Evolutionary conservation across 53 echinoderm and acorn worm genomes (phyloP).

Genomic region (Stichopus horrens): DNA sequence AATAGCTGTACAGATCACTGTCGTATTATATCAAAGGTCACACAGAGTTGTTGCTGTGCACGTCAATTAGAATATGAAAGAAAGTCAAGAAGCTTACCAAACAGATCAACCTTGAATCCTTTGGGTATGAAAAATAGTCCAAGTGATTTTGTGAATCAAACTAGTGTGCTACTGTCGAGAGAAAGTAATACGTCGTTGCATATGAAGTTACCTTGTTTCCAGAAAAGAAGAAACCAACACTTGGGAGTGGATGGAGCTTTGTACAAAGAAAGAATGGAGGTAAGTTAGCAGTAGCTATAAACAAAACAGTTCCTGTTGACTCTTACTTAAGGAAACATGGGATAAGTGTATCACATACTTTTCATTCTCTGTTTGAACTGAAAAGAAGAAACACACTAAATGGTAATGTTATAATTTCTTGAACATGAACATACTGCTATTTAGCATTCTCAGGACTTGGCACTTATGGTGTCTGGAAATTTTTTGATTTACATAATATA

Average conservation of each 20-base stretch:
- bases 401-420: neutral
- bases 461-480: no score
- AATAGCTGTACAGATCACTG: constrained; percentile 1
- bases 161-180: neutral
- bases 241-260: constrained; percentile 76
- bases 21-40: constrained; percentile 32
- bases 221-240: neutral
- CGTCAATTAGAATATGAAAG: constrained; percentile 42
- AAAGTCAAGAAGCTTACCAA: constrained; percentile 65
- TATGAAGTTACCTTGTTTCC: constrained; percentile 22
- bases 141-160: constrained; percentile 7
- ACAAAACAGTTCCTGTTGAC: no score
- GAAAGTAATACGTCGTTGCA: neutral
- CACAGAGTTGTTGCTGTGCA: constrained; percentile 49
- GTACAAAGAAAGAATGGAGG: constrained; percentile 95
- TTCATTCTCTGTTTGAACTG: neutral
- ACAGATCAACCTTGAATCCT: constrained; percentile 53
- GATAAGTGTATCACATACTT: neutral
- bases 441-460: neutral
- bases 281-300: constrained; percentile 25
- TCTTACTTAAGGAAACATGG: no score
- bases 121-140: constrained; percentile 8
- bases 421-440: neutral
- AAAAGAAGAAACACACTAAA: neutral
- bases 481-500: no score